phyloP scores from a whole-genome alignment of 2,797 vertebrate genomes.

The Gymnothorax javanicus region DNA sequence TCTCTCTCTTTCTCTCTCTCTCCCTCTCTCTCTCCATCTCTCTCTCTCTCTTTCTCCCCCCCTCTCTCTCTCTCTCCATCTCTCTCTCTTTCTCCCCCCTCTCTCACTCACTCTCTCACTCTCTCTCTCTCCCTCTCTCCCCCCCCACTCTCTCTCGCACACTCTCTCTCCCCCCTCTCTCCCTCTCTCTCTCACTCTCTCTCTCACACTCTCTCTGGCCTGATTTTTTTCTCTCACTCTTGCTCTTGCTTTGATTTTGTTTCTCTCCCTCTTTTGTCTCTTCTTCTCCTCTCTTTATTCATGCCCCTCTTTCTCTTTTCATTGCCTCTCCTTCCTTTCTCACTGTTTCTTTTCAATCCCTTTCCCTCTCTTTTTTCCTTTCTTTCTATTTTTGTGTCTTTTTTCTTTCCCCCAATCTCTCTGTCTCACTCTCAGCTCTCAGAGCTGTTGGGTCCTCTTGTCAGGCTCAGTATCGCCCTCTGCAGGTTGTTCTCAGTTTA shows the following conservation, averaged over 20 bases:
- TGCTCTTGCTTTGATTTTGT: background rate
- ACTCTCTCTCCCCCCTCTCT: background rate
- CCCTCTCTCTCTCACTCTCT: background rate
- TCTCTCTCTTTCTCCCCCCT: background rate
- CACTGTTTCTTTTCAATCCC: too few species aligned
- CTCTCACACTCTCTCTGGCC: background rate
- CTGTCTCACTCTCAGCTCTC: too few species aligned
- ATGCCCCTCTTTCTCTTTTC: too few species aligned
- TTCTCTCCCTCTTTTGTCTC: too few species aligned
- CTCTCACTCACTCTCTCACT: background rate
- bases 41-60: background rate
- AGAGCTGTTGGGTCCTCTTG: too few species aligned
- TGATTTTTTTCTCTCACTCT: background rate
- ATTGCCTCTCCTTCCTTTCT: too few species aligned
- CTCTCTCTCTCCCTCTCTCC: background rate
- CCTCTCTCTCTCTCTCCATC: background rate
- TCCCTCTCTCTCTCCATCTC: background rate
- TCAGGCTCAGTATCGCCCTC: too few species aligned
- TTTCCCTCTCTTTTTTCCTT: too few species aligned
- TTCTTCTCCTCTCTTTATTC: too few species aligned
- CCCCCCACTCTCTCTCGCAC: background rate
- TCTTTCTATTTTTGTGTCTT: too few species aligned
- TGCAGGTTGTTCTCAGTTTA: too few species aligned
- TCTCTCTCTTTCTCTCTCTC: background rate
- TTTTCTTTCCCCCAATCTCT: too few species aligned